Percentiles rank a stretch among this genome's conserved stretches.
These are phyloP conservation scores for Drosophila fulvimacula DNA, from an alignment of 2,888 invertebrate genomes.

Conservation along the genomic window DNA sequence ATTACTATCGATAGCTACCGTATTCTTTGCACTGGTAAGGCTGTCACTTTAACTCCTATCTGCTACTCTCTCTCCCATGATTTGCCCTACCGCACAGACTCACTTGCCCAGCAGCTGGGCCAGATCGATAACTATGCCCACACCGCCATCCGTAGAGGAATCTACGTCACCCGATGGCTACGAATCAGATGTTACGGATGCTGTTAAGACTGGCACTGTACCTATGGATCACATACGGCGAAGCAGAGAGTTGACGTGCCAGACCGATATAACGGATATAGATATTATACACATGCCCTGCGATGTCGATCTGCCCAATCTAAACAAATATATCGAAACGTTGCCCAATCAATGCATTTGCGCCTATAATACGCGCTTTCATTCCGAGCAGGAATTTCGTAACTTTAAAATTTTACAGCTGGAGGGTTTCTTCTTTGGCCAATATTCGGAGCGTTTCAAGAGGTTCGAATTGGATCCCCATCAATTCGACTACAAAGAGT, in stretches of 20 bases:
- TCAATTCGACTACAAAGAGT: conserved; percentile 89
- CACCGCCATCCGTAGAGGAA: neutral
- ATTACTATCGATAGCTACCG: neutral
- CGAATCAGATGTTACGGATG: neutral
- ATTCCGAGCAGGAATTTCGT: conserved; percentile 24
- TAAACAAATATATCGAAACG: neutral
- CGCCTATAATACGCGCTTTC: conserved; percentile 25
- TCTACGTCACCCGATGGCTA: neutral
- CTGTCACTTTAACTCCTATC: neutral
- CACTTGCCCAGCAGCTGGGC: conserved; percentile 9
- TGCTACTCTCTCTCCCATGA: neutral
- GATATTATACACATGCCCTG: conserved; percentile 39
- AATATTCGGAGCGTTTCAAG: conserved; percentile 44
- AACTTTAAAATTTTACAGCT: conserved; percentile 41
- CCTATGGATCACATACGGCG: conserved; percentile 26
- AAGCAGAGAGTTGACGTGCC: neutral
- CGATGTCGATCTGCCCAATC: conserved; percentile 30
- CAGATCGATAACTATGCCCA: conserved; percentile 2
- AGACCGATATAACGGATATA: conserved; percentile 19
- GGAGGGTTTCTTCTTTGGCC: conserved; percentile 48
- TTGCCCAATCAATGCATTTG: conserved; percentile 52
- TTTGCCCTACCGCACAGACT: neutral
- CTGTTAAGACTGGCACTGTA: neutral
- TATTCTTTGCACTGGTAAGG: conserved; percentile 18
- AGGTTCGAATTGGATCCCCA: conserved; percentile 86